Evolutionary conservation across 2,888 invertebrate genomes (phyloP), one percentile per base, ranked within the genome.

Genomic region (Calameuta pallipes): DNA sequence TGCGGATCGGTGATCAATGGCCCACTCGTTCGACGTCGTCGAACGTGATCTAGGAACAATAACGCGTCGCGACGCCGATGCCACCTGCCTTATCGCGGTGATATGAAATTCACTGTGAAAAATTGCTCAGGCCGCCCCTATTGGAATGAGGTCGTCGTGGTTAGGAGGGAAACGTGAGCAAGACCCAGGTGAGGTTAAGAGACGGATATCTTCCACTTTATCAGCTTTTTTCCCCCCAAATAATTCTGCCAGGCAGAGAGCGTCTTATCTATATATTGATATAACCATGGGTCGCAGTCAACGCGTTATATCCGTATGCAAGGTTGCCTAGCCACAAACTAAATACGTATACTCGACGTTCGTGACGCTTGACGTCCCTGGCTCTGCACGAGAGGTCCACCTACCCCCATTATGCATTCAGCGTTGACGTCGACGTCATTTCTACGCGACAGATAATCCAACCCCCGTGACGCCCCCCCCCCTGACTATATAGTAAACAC

Each of bases 1-100:
- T 13, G 70, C 70, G 70, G 30, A 74, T 31, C 41, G 77, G 82
- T 84, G 84, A 85, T 85, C 85, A 86, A 85, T 85, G 81, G 86
- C 75, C 79, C 71, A 77, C 80, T 81, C 80, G 82, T 80, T 78
- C 80, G 78, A 74, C 79, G 79, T 36, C 73, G 86, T 81, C 15
- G 81, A 83, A 87, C 86, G 85, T 87, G 87, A 87, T 86, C 87
- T 79, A 81, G 80, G 82, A 83, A 83, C 85, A 85, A 86, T 86
- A 86, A 86, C 82, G 82, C 82, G 76, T 77, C 69, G 76, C 76
- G 80, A 80, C 82, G 81, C 82, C 78, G 15, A 41, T 15, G 41
- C 41, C 6, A 41, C 34, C 75, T 78, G 41, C 41, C 15, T 41
- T 41, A 41, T 15, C 41, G 41, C 41, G 41, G 41, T 41, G 41